Conservation (phyloP, 2,113 vertebrate species). For the Peromyscus leucopus region DNA sequence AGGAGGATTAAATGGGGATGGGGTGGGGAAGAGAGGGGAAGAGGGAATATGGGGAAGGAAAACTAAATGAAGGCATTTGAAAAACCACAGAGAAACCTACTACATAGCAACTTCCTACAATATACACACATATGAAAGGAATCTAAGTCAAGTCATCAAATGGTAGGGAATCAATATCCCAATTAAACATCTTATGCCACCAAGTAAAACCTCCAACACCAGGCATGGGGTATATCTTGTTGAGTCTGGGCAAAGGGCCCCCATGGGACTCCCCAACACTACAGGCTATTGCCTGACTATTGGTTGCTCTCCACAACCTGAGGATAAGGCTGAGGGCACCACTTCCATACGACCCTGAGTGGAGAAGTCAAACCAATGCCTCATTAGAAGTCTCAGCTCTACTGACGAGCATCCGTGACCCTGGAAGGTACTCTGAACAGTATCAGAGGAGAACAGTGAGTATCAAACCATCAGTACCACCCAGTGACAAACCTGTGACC, state of each 20-base stretch:
- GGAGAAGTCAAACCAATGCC: too few species aligned
- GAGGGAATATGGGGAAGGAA: not conserved
- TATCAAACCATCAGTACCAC: not conserved
- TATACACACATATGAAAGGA: not conserved
- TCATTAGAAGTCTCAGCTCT: not conserved
- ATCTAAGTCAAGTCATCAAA: not conserved
- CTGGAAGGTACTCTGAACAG: not conserved
- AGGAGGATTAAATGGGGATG: not conserved
- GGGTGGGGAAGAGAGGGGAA: not conserved
- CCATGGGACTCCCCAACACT: not conserved
- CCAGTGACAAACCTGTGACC: not conserved
- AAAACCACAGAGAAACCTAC: not conserved
- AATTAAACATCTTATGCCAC: not conserved
- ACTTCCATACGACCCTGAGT: fast-evolving
- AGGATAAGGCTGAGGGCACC: not conserved
- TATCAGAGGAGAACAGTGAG: not conserved
- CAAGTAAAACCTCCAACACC: not conserved
- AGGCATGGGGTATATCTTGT: not conserved
- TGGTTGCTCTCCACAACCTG: not conserved
- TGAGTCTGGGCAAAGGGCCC: not conserved
- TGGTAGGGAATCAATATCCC: not conserved
- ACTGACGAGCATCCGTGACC: not conserved
- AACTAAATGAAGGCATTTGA: not conserved
- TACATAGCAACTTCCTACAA: not conserved
- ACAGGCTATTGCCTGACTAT: not conserved